These are phyloP conservation scores for Oreochromis tanganicae DNA, from an alignment of 2,113 vertebrate genomes.

Conservation along the genomic window DNA sequence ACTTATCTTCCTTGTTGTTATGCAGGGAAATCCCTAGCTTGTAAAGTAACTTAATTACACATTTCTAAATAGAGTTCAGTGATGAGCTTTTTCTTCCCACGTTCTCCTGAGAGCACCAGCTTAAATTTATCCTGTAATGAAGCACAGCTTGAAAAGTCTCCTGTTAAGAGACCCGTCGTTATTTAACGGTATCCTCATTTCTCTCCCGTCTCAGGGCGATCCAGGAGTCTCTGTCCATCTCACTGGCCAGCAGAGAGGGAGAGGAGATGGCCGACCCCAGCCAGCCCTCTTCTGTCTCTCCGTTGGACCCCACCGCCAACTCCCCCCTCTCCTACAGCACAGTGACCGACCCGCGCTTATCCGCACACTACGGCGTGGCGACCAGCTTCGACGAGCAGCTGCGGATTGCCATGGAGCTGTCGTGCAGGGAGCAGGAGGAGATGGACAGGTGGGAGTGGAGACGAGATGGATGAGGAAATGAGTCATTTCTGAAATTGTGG, in stretches of 20 bases:
- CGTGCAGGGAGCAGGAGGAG: conserved; percentile 85
- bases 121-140: conserved; percentile 21
- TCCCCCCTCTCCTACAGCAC: conserved; percentile 59
- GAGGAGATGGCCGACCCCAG: conserved; percentile 47
- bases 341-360: conserved; percentile 37
- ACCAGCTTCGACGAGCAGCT: conserved; percentile 87
- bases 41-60: conserved; percentile 37
- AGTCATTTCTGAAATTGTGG: neutral
- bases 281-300: conserved; percentile 37
- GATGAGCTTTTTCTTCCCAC: conserved; percentile 22
- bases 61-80: conserved; percentile 29
- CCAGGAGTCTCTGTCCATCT: conserved; percentile 86
- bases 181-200: neutral
- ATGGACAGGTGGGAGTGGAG: conserved; percentile 69
- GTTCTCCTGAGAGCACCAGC: conserved; percentile 20
- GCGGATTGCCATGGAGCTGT: conserved; percentile 87
- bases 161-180: neutral
- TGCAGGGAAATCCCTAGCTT: neutral
- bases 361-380: conserved; percentile 49
- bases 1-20: neutral
- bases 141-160: neutral
- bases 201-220: conserved; percentile 74
- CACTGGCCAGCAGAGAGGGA: conserved; percentile 58
- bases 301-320: conserved; percentile 53
- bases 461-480: neutral